Base-by-base conservation (phyloP, 2,888 invertebrate genomes). In the Phania funesta region DNA sequence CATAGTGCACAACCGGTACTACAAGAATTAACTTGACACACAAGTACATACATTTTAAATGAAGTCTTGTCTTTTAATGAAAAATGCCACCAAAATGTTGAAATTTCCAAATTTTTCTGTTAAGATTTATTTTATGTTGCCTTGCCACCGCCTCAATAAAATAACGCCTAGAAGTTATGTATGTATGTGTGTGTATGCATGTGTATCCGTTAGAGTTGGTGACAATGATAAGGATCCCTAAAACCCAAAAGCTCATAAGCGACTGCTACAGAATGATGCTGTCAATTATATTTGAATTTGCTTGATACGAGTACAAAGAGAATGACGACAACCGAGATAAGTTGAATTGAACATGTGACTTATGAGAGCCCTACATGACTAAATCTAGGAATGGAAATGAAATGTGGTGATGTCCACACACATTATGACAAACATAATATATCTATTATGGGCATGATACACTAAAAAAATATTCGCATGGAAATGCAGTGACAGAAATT, bases 201-300 rank as follows among this genome's bases (percentile, higher is more conserved):
- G 44, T 48, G 18, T 22, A 58, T 22, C 18, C 60, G 48, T 29
- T 26, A 32, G 13, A 20, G n/a, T 32, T 56, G 62, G 41, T 50
- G 38, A 22, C 32, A 56, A 18, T 35, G 29, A 62, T 70, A 48
- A 9, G 52, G 54, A 56, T 67, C 32, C 73, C 32, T 38, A 16
- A 70, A 29, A 64, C 35, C 38, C 44, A 64, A 80, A 48, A 80
- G 50, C 67, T 74, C 67, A 74, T 64, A 75, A 80, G 68, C 50
- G 70, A n/a, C 58, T 71, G 52, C 41, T 50, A 68, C 32, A 70
- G 44, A 52, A 60, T 38, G 41, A 41, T 71, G 73, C 77, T 77
- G 81, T 77, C 77, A 77, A 81, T 77, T 81, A 68, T 62, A 77
- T 73, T 41, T 41, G 71, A 73, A 62, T 67, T 67, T 73, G 46